A percentile compares a stretch with the other conserved stretches of the same genome.
phyloP scores from a whole-genome alignment of 2,888 invertebrate species.

The Drosophila atroscutellata region DNA sequence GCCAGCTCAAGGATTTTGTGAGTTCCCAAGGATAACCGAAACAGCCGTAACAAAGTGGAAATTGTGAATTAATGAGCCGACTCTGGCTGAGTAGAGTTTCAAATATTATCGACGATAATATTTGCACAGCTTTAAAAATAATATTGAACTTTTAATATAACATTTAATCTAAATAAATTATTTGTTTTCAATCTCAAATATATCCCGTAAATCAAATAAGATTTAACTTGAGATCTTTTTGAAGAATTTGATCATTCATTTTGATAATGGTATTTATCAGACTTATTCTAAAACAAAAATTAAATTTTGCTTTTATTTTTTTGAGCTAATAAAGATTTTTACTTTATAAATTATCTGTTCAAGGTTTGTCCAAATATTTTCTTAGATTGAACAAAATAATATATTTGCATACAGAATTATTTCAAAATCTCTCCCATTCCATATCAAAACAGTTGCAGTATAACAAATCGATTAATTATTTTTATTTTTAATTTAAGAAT shows the following conservation, averaged over 20 bases:
- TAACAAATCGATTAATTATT: background rate
- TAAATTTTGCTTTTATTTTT: background rate
- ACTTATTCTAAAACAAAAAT: no score
- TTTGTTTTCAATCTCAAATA: background rate
- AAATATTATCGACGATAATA: background rate
- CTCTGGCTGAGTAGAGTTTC: background rate
- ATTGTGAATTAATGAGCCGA: conserved; percentile 47
- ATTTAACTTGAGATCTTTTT: background rate
- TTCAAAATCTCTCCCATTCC: background rate
- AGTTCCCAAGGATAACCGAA: conserved; percentile 8
- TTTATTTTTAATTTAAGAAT: background rate
- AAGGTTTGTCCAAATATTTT: no score
- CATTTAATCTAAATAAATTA: background rate
- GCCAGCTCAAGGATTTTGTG: conserved; percentile 30
- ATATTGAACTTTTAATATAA: background rate
- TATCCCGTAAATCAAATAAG: background rate
- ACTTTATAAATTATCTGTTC: no score
- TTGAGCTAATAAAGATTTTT: no score
- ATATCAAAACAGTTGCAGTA: background rate
- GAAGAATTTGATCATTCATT: background rate
- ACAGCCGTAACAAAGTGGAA: conserved; percentile 3
- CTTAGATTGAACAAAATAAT: background rate
- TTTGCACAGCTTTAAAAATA: background rate
- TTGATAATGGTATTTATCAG: background rate
- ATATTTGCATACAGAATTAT: background rate